A percentile compares a stretch with the other conserved stretches of the same genome.
These are phyloP conservation scores for Standfussiana lucernea DNA, from an alignment of 2,888 invertebrate species.

Conservation along the genomic window DNA sequence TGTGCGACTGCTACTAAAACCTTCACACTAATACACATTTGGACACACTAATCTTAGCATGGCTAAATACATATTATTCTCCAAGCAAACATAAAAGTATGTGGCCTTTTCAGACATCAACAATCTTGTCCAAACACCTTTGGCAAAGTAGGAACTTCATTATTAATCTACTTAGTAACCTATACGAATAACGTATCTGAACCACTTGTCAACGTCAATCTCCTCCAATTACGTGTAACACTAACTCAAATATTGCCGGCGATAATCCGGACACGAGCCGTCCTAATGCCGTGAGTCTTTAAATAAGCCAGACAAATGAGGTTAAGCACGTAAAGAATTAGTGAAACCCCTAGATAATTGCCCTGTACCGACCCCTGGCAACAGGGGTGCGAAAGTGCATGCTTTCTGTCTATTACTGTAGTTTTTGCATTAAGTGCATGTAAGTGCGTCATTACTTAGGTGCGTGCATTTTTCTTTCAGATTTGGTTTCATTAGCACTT, in stretches of 20 bases:
- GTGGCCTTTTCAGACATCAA: background rate
- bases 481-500: background rate
- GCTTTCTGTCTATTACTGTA: constrained; percentile 69
- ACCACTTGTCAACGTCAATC: constrained; percentile 38
- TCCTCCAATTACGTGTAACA: constrained; percentile 38
- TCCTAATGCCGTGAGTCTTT: constrained; percentile 71
- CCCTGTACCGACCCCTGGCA: constrained; percentile 66
- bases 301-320: constrained; percentile 84
- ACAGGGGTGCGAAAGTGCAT: constrained; percentile 67
- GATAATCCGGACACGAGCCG: constrained; percentile 70
- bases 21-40: background rate
- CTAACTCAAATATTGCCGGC: constrained; percentile 56
- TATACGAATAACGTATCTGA: background rate
- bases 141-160: background rate
- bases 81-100: background rate
- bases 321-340: constrained; percentile 82
- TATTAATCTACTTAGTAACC: background rate
- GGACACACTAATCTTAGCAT: background rate
- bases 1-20: background rate
- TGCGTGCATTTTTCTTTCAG: background rate
- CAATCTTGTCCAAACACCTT: background rate
- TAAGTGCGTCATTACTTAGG: constrained; percentile 24
- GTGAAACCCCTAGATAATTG: constrained; percentile 81
- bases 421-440: constrained; percentile 67
- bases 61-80: background rate